Evolutionary conservation across 2,113 vertebrate genomes (phyloP).

Genomic region (Numida meleagris): DNA sequence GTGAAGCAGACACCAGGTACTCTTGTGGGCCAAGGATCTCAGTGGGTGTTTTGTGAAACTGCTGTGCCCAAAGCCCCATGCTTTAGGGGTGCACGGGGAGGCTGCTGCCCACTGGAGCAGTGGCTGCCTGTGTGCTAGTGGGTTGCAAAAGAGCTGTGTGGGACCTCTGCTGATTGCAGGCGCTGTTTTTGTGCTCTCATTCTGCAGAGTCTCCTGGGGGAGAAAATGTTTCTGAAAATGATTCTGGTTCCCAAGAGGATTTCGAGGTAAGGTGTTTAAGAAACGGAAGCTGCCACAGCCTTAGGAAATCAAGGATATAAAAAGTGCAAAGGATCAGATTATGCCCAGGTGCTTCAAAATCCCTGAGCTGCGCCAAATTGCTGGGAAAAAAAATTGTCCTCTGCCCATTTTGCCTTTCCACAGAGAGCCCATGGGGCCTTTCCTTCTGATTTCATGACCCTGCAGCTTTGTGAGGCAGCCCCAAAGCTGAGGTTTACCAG

Average conservation of each 20-base stretch:
- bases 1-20: constrained; percentile 39
- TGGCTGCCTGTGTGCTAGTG: not conserved
- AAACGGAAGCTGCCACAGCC: not conserved
- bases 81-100: accelerated
- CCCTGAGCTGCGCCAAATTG: not conserved
- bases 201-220: constrained; percentile 9
- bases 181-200: not conserved
- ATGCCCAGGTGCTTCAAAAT: not conserved
- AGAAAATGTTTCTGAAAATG: not conserved
- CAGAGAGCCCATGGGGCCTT: not conserved
- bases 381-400: not conserved
- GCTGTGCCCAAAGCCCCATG: not conserved
- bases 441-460: not conserved
- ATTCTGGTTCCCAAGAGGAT: not conserved
- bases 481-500: not conserved
- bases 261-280: constrained; percentile 5
- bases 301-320: not conserved
- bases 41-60: not conserved
- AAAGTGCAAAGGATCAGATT: not conserved
- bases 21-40: not conserved
- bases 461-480: not conserved
- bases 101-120: not conserved
- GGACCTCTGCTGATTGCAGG: not conserved
- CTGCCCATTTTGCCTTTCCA: not conserved
- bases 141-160: not conserved